Base-by-base conservation (phyloP, 2,888 invertebrate genomes). In the Sipunculus nudus region DNA sequence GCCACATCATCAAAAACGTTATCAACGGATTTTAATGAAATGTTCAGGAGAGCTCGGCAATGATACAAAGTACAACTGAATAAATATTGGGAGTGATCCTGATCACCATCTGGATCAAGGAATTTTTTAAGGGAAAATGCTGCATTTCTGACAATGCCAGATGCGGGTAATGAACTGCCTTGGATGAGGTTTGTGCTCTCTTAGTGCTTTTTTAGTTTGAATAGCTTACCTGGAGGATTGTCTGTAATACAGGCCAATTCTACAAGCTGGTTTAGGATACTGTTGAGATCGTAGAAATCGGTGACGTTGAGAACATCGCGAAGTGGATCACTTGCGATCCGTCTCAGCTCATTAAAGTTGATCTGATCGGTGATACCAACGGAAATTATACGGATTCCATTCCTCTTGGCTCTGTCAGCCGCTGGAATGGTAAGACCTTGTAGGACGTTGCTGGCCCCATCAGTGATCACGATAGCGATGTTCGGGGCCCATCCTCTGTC, bases 291-390 rank as follows among this genome's bases (percentile, higher is more conserved):
- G 16, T 5, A 23, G 32, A 62, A 62, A 26, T 48, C 50, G 3
- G 68, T 61, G 0, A 74, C 65, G 39, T 58, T 57, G 47, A 75
- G 73, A 6, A 65, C 62, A 10, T 66, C 54, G 2, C 66, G 67
- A 1, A 23, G 21, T 13, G 63, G 59, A 1, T 38, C 26, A 8
- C 55, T 55, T 2, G 59, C 59, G 26, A 61, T 58, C 10, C n/a
- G 5, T 35, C 29, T 23, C 19, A 61, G 21, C 47, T 61, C 61
- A 4, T 46, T 32, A 21, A 29, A 39, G 21, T 57, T 45, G 5
- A 61, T 29, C 6, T n/a, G 5, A 4, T 32, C n/a, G 16, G 61
- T 59, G 26, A 62, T 46, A 10, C 62, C 62, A 3, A 62, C 46
- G 25, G 39, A 28, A 38, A 59, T 38, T 4, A 62, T 62, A 21